These are phyloP conservation scores for Chrysopa pallens DNA, from an alignment of 1,140 invertebrate genomes.

Conservation along the genomic window DNA sequence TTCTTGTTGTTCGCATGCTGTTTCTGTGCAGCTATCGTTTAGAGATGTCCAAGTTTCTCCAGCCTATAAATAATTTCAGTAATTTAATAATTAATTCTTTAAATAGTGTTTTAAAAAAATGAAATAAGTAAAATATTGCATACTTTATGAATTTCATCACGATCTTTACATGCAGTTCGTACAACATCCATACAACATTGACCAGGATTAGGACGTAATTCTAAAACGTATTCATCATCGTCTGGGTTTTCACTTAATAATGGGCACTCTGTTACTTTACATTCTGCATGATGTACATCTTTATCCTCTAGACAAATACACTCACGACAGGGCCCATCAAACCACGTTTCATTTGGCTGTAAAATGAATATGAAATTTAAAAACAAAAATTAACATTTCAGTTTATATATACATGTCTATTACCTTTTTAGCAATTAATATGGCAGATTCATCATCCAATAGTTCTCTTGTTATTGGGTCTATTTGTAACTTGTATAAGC, in stretches of 20 bases:
- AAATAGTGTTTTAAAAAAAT: slow-evolving; percentile 7
- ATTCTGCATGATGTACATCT: slow-evolving; percentile 13
- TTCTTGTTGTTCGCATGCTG: slow-evolving; percentile 25
- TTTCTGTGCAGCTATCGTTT: slow-evolving; percentile 29
- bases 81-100: not conserved
- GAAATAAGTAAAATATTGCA: not conserved
- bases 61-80: slow-evolving; percentile 16
- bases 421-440: not conserved
- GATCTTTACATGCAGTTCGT: slow-evolving; percentile 37
- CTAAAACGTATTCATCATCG: slow-evolving; percentile 29
- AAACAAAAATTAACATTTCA: not conserved
- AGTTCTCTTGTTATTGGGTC: no score
- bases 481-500: slow-evolving; percentile 22
- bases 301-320: slow-evolving; percentile 33
- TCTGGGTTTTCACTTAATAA: slow-evolving; percentile 16
- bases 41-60: slow-evolving; percentile 35
- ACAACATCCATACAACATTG: slow-evolving; percentile 40
- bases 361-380: slow-evolving; percentile 1
- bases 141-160: slow-evolving; percentile 30
- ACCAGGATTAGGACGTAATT: slow-evolving; percentile 26
- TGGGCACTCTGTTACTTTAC: slow-evolving; percentile 19
- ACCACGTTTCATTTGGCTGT: slow-evolving; percentile 37
- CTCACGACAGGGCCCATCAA: slow-evolving; percentile 44
- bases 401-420: not conserved
- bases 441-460: no score